Conservation (phyloP, 2,888 invertebrate genomes). For the Euzetes globulus region DNA sequence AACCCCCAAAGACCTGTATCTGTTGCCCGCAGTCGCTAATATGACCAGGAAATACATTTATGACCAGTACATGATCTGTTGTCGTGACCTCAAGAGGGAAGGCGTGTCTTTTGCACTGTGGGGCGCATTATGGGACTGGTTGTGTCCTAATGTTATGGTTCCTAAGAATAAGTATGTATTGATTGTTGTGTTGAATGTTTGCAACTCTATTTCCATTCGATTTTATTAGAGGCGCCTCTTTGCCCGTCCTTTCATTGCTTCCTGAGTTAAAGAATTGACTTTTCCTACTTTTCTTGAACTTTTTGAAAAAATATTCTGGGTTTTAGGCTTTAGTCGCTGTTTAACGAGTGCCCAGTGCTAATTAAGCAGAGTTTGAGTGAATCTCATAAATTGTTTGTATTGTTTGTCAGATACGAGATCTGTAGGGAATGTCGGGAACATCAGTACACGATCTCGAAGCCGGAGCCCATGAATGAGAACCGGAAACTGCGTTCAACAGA, state of each 20-base stretch:
- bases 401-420: constrained; percentile 15
- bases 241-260: neutral
- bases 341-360: too few relatives aligned
- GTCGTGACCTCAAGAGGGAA: constrained; percentile 12
- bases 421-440: constrained; percentile 33
- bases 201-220: too few relatives aligned
- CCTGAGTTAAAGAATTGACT: neutral
- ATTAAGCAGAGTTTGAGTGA: too few relatives aligned
- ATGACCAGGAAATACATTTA: constrained; percentile 31
- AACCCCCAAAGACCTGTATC: constrained; percentile 10
- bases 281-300: too few relatives aligned
- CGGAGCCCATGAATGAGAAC: constrained; percentile 1
- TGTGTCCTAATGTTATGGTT: constrained; percentile 31
- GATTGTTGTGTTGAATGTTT: neutral
- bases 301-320: neutral
- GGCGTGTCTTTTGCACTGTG: constrained; percentile 32
- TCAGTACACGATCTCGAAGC: constrained; percentile 21
- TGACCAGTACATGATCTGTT: constrained; percentile 28
- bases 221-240: too few relatives aligned
- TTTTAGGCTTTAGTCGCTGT: too few relatives aligned
- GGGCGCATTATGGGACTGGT: constrained; percentile 31
- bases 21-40: constrained; percentile 29
- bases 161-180: constrained; percentile 14
- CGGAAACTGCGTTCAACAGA: constrained; percentile 6
- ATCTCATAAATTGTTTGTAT: too few relatives aligned